Percentiles rank a stretch among this genome's conserved stretches.
Evolutionary conservation across 2,888 invertebrate species (phyloP).

Genomic region (Eucera pruinosa): DNA sequence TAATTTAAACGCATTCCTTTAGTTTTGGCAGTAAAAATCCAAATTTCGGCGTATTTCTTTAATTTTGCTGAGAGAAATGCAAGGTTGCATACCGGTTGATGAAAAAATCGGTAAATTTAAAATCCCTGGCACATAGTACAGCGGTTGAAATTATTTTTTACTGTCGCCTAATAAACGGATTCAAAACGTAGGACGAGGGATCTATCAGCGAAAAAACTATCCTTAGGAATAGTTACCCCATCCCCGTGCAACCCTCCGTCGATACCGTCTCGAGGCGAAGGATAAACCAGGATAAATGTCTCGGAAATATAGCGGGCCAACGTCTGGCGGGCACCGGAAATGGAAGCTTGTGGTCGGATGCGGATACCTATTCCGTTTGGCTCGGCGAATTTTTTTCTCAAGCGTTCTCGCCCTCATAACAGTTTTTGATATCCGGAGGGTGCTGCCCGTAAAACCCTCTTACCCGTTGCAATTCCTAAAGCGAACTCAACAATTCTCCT

Average conservation of each 20-base stretch:
- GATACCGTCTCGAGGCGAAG: constrained; percentile 70
- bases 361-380: constrained; percentile 85
- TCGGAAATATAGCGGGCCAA: constrained; percentile 85
- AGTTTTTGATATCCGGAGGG: constrained; percentile 83
- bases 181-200: constrained; percentile 58
- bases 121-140: too few relatives aligned
- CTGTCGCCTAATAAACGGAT: too few relatives aligned
- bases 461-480: constrained; percentile 41
- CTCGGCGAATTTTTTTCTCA: constrained; percentile 78
- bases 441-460: constrained; percentile 36
- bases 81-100: too few relatives aligned
- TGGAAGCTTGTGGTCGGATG: constrained; percentile 86
- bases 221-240: constrained; percentile 15
- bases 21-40: too few relatives aligned
- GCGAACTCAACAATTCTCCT: background rate
- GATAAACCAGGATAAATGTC: constrained; percentile 86
- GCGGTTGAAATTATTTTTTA: too few relatives aligned
- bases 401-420: constrained; percentile 72
- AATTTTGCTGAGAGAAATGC: too few relatives aligned
- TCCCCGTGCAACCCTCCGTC: constrained; percentile 31
- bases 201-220: constrained; percentile 63
- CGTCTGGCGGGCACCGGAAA: constrained; percentile 84
- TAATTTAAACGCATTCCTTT: too few relatives aligned
- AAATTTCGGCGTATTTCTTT: too few relatives aligned
- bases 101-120: too few relatives aligned